Base-by-base conservation (phyloP, 2,888 invertebrate species). In the Exocentrus adspersus region DNA sequence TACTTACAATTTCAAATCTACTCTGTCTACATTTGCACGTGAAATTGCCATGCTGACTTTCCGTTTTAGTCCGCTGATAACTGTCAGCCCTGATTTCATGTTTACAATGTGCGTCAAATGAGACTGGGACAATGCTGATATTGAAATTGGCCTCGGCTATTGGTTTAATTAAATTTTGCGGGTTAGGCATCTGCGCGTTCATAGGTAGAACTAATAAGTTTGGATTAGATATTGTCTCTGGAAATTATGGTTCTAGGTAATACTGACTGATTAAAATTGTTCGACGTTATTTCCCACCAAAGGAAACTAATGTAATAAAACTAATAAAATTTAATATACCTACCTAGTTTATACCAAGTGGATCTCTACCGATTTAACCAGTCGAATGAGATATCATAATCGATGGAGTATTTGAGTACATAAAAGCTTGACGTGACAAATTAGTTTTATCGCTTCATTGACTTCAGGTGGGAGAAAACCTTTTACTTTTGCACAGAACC, bases 1-100 rank as follows among this genome's bases (percentile, higher is more conserved):
- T 72, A 74, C 74, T 78, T 79, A 77, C 75, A 76, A 78, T 79
- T 79, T 78, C 75, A 77, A 78, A 79, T 77, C 63, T 72, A 67
- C 63, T n/a, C n/a, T n/a, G n/a, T n/a, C n/a, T n/a, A 66, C 72
- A 77, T 79, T 77, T 78, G 77, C 77, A 76, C 77, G 77, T 72
- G 72, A 74, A 77, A 72, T 76, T 69, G 69, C 65, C 63, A 64
- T 57, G 63, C 48, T 57, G 1, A 45, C 10, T 16, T 54, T 68
- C 54, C 67, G 65, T 65, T 62, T 59, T 69, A 56, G 42, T 32
- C 58, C 48, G 43, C 57, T 52, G 60, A 46, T 63, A 66, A 60
- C 60, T 51, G 30, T 48, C 62, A 56, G 62, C 60, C 51, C 57
- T 12, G 5, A 37, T 37, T 37, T n/a, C 37, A 9, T 37, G 14